phyloP scores from a whole-genome alignment of 2,888 invertebrate genomes.

The Drosophila koepferae region DNA sequence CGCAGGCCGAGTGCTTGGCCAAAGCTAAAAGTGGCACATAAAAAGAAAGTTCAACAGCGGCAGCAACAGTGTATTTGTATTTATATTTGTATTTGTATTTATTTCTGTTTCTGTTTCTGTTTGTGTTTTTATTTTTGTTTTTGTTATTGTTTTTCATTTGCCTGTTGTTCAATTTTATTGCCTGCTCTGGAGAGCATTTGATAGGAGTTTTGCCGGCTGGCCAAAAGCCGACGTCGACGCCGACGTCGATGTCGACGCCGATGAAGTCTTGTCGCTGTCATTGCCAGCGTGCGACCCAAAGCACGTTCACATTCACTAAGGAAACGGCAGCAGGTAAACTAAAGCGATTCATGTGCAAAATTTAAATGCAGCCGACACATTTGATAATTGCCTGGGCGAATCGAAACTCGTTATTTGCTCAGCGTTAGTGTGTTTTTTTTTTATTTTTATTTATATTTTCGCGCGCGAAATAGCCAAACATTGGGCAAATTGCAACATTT shows the following conservation, averaged over 20 bases:
- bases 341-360: constrained; percentile 26
- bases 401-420: constrained; percentile 41
- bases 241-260: too few relatives aligned
- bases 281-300: constrained; percentile 19
- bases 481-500: constrained; percentile 54
- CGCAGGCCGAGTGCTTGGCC: constrained; percentile 54
- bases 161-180: constrained; percentile 34
- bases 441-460: background rate
- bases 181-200: constrained; percentile 31
- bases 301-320: constrained; percentile 51
- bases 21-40: constrained; percentile 71
- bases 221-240: background rate
- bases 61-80: constrained; percentile 24
- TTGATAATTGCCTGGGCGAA: constrained; percentile 48
- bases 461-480: constrained; percentile 25
- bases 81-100: constrained; percentile 34
- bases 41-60: constrained; percentile 70
- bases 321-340: constrained; percentile 42
- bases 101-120: constrained; percentile 24
- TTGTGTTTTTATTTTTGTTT: background rate
- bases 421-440: constrained; percentile 1
- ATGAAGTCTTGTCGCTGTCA: constrained; percentile 13
- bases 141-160: constrained; percentile 19
- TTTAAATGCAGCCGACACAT: constrained; percentile 46
- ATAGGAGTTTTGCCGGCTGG: constrained; percentile 41